phyloP scores from a whole-genome alignment of 2,113 vertebrate species.

The Mormyrus iriodes region DNA sequence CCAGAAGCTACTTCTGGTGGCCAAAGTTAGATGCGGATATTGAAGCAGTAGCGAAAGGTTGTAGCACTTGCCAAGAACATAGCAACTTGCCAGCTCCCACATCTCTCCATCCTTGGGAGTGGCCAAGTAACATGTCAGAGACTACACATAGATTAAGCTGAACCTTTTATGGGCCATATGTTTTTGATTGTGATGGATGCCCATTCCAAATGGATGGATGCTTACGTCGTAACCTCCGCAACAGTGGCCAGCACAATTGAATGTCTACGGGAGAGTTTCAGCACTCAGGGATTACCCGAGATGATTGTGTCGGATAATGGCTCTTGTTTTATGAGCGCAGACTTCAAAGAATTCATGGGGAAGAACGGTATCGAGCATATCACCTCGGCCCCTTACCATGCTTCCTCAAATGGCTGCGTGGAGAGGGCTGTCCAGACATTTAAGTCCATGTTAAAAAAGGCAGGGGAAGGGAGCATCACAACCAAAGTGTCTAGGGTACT shows the following conservation, averaged over 20 bases:
- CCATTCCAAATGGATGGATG: conserved; percentile 31
- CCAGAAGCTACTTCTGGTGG: conserved; percentile 29
- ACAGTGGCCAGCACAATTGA: conserved; percentile 23
- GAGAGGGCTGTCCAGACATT: conserved; percentile 18
- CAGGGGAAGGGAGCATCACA: background rate
- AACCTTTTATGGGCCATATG: conserved; percentile 21
- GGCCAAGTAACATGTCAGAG: conserved; percentile 9
- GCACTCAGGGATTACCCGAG: conserved; percentile 16
- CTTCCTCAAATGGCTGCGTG: conserved; percentile 22
- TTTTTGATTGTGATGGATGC: conserved; percentile 24
- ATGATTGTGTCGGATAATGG: conserved; percentile 21
- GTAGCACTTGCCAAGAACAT: background rate
- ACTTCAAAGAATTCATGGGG: conserved; percentile 10
- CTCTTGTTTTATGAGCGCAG: conserved; percentile 9
- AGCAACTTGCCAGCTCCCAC: background rate
- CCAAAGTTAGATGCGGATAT: conserved; percentile 19
- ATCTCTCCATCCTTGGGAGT: conserved; percentile 6
- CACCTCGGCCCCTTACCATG: conserved; percentile 13
- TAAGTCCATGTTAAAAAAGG: conserved; percentile 25
- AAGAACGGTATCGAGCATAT: conserved; percentile 19
- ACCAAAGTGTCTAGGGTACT: conserved; percentile 7
- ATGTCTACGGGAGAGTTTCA: conserved; percentile 18
- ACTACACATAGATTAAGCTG: conserved; percentile 26
- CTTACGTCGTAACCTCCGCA: conserved; percentile 12
- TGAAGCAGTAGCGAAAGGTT: conserved; percentile 13